Evolutionary conservation across 92 coral and sea anemone genomes (phyloP), one percentile per base, ranked within the genome.

Genomic region (Zoanthus solanderi): DNA sequence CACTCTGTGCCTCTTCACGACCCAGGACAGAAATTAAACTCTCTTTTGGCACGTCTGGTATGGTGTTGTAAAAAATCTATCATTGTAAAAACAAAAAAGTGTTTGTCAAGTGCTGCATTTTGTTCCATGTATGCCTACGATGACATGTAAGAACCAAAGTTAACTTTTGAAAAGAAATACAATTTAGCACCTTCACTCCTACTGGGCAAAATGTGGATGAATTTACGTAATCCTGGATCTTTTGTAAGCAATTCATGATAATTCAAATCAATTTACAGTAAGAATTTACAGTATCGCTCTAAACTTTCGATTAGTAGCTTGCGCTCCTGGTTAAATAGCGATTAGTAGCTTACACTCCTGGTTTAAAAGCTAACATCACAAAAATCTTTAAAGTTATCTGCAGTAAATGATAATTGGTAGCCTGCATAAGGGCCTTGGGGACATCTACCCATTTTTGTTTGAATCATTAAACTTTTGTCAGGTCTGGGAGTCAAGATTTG

Each of bases 31-130:
- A 71, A 71, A 71, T n/a, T 31, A 71, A 8, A 71, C 29, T 8
- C 12, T 71, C 76, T 71, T 71, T 71, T 71, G 76, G 47, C 37
- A 71, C 76, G 47, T 71, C 76, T 30, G 76, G 76, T n/a, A 71
- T 31, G 42, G 76, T 71, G 46, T 30, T 28, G 46, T 30, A 13
- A 71, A 30, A 71, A 71, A 71, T 8, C 45, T 71, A 31, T 71
- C 0, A 71, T 71, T 28, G 46, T 71, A 71, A 71, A 71, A 71
- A 4, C 9, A 30, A 8, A 58, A 58, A 14, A 58, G 1, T 2
- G 3, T 58, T 14, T 13, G 13, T 50, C 54, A 50, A 23, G 23
- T 23, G 23, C 54, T 50, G 9, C 54, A 50, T 50, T 50, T 50
- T 50, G 54, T 50, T 50, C 54, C 8, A 50, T 50, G 8, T 50